Percentiles rank a stretch among this genome's conserved stretches.
phyloP scores from a whole-genome alignment of 2,888 invertebrate species.

The Ganaspis brasiliensis region DNA sequence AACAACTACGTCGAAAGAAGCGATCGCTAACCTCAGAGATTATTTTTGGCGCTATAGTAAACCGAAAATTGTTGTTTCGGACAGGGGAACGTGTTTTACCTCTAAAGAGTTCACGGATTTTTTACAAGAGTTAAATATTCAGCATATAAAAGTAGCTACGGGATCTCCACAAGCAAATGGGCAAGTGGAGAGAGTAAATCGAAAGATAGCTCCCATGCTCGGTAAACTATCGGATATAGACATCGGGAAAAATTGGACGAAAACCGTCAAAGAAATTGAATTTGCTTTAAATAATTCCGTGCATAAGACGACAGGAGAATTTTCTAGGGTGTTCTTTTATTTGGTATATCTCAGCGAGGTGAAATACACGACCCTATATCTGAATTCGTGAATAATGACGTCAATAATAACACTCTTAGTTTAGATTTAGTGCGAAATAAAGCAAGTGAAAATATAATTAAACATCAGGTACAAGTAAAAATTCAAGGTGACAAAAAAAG shows the following conservation, averaged over 20 bases:
- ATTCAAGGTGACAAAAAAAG: neutral
- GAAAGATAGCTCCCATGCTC: constrained; percentile 56
- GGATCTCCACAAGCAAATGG: constrained; percentile 61
- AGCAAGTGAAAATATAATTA: neutral
- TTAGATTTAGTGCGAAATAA: constrained; percentile 46
- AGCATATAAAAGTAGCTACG: constrained; percentile 54
- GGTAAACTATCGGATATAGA: constrained; percentile 51
- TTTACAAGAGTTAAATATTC: constrained; percentile 37
- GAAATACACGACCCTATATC: constrained; percentile 14
- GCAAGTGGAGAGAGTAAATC: constrained; percentile 59
- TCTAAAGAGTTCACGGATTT: constrained; percentile 55
- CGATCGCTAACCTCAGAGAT: constrained; percentile 39
- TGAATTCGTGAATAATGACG: neutral
- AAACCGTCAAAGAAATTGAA: constrained; percentile 56
- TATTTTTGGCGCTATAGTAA: constrained; percentile 44
- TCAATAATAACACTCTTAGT: constrained; percentile 41
- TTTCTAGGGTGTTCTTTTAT: constrained; percentile 51
- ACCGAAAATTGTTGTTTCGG: constrained; percentile 49
- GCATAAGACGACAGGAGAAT: constrained; percentile 62
- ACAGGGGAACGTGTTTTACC: constrained; percentile 57
- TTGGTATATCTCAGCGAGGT: constrained; percentile 64
- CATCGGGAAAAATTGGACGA: constrained; percentile 59
- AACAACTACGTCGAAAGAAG: constrained; percentile 48
- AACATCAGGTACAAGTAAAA: neutral
- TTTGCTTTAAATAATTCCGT: constrained; percentile 61